Evolutionary conservation across 2,113 vertebrate species (phyloP), one percentile per base, ranked within the genome.

Genomic region (Microtus pennsylvanicus): DNA sequence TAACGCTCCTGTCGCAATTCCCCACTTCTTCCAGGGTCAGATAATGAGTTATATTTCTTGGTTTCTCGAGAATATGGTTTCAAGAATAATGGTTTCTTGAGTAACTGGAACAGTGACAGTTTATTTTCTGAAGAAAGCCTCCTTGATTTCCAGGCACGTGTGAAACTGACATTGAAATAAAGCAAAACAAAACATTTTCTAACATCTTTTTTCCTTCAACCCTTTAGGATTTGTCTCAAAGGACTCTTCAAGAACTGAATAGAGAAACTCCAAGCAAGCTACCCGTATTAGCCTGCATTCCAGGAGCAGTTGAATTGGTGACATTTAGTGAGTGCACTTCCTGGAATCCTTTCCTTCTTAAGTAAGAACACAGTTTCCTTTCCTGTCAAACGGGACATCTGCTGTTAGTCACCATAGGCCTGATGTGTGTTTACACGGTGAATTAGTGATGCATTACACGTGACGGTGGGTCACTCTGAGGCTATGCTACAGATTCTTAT

Each of bases 241-340:
- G 33, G n/a, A 38, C 0, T 75, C 67, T 92, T 42, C 52, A 90
- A 38, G 96, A 90, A 38, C 22, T 97, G 83, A 97, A 65, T 76
- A 87, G 76, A 96, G 76, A 65, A 76, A 38, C 52, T 76, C n/a
- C 61, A 42, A 96, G 50, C n/a, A 55, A 94, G 90, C 61, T 96
- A 45, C 72, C 77, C 65, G 90, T 92, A 89, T 78, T 33, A 61
- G 10, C 61, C 26, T 69, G 13, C 6, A 3, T 35, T 45, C 42
- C 28, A 52, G 87, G 55, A 90, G 50, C 21, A 7, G 63, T 80
- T 8, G 3, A 52, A 42, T 14, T 65, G 74, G 77, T 94, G 72
- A 10, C 3, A 88, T 94, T 87, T 13, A 95, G 96, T 97, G 89
- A 96, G 95, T 97, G 72, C 3, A 7, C 16, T 12, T 47, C 55